Evolutionary conservation across 64 coral and sea anemone genomes (phyloP), one percentile per base, ranked within the genome.

Genomic region (Catalaphyllia jardinei): DNA sequence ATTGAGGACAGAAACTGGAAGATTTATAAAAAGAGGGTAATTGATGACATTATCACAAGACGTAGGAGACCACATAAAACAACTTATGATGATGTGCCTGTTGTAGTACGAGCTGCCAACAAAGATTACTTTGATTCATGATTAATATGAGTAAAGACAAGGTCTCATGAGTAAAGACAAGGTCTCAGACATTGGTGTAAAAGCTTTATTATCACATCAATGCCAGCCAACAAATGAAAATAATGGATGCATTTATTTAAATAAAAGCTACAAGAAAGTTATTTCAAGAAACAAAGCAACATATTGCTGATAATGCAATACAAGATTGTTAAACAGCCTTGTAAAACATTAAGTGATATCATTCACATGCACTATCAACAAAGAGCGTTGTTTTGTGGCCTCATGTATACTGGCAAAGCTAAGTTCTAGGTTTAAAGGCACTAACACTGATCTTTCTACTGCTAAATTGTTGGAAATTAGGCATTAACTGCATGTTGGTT

Each of bases 1-100:
- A 20, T 88, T 14, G 75, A 92, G 52, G 93, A 95, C 62, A 73
- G 82, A 79, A 95, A 92, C 80, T 98, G 96, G 96, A 98, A 93
- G 72, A 72, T 89, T 78, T 98, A 98, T 88, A 98, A 91, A 74
- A 98, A 95, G 87, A 89, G 76, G 62, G 77, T 94, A 19, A 72
- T 95, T 73, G 89, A 95, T 49, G 96, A 98, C 17, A 79, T 98
- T 28, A 42, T 98, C 24, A 80, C 57, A 35, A 82, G 82, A 24
- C 90, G 85, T 39, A 92, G 81, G 42, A 98, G 95, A 27, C 77
- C 93, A 9, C 79, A 87, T 4, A 75, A 16, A 30, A 86, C 96
- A 50, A 98, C 69, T 52, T 93, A 75, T 74, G 57, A 93, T 18
- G 96, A 98, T 61, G 93, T 98, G 2, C 93, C 96, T n/a, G 60